Evolutionary conservation across 2,888 invertebrate genomes (phyloP).

Genomic region (Sympetrum striolatum): DNA sequence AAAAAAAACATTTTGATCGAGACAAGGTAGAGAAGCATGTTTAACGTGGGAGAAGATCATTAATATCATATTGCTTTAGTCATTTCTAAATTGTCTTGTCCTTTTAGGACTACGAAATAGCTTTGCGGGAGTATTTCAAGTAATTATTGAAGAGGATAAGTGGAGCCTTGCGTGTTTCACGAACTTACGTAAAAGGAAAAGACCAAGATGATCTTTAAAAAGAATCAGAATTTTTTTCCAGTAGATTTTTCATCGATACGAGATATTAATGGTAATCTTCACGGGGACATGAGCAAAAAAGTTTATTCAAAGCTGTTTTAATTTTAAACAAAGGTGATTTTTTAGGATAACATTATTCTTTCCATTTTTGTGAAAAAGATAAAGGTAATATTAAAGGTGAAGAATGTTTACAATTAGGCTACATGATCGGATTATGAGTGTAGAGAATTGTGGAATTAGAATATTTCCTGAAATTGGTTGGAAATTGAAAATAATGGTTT

Average conservation of each 20-base stretch:
- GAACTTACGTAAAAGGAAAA: constrained; percentile 12
- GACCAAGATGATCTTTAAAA: constrained; percentile 31
- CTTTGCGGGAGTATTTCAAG: constrained; percentile 26
- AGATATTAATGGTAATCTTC: constrained; percentile 35
- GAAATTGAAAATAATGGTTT: background rate
- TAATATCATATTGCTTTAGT: background rate
- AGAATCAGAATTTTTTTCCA: constrained; percentile 5
- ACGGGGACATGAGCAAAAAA: background rate
- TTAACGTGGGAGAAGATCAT: background rate
- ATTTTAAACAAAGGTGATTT: background rate
- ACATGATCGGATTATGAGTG: background rate
- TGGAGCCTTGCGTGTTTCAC: constrained; percentile 28
- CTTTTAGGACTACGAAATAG: background rate
- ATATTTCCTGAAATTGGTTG: background rate
- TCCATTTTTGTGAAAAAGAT: background rate
- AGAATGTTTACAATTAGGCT: background rate
- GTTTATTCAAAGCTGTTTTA: background rate
- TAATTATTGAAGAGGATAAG: constrained; percentile 40
- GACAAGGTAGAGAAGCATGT: no score
- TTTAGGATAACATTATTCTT: background rate
- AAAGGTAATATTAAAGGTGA: background rate
- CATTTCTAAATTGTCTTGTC: constrained; percentile 2
- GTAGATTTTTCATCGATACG: constrained; percentile 6
- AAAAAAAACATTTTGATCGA: no score
- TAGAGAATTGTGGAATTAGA: background rate